Evolutionary conservation across 2,113 vertebrate species (phyloP).

Genomic region (Origma solitaria): DNA sequence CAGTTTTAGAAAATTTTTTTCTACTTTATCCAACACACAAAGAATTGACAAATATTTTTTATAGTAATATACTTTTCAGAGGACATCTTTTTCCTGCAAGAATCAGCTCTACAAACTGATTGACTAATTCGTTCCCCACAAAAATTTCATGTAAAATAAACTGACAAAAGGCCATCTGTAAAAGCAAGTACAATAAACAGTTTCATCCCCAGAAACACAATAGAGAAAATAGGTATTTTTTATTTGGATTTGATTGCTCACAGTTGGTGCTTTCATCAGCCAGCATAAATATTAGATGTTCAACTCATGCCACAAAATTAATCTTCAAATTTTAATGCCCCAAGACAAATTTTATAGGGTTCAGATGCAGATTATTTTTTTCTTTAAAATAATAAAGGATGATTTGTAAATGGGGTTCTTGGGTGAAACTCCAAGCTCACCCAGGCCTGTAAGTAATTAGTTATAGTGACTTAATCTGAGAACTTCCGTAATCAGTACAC

Average conservation of each 20-base stretch:
- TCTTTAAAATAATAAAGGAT: not conserved
- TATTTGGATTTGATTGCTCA: not conserved
- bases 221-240: conserved; percentile 9
- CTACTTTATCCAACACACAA: not conserved
- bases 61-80: not conserved
- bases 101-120: not conserved
- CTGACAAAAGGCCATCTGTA: conserved; percentile 1
- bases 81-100: not conserved
- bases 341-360: not conserved
- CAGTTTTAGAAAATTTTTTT: not conserved
- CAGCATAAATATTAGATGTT: not conserved
- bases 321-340: not conserved
- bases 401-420: not conserved
- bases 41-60: not conserved
- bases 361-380: not conserved
- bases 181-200: not conserved
- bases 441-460: not conserved
- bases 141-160: not conserved
- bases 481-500: not conserved
- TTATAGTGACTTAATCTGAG: not conserved
- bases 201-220: not conserved
- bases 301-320: not conserved
- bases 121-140: not conserved
- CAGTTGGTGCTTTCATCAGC: not conserved
- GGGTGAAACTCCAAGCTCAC: not conserved